phyloP scores from a whole-genome alignment of 2,113 vertebrate species.

The Brachyhypopomus gauderio region DNA sequence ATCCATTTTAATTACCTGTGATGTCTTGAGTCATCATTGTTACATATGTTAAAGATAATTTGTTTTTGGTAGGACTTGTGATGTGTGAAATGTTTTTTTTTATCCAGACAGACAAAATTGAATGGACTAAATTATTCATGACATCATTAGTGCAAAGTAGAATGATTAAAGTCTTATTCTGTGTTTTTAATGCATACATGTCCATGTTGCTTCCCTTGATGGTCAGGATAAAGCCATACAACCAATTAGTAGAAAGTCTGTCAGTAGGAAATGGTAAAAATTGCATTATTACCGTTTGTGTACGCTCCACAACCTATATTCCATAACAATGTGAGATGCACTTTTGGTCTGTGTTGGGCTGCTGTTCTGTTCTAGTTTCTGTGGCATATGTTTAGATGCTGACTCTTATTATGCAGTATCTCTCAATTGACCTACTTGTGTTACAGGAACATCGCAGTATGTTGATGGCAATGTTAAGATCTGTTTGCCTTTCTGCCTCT shows the following conservation, averaged over 20 bases:
- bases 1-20: background rate
- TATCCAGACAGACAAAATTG: background rate
- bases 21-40: background rate
- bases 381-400: background rate
- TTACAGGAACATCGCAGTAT: background rate
- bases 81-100: background rate
- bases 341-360: background rate
- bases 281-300: background rate
- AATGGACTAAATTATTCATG: background rate
- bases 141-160: background rate
- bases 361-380: background rate
- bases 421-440: background rate
- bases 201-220: too few relatives aligned
- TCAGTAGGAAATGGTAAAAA: too few relatives aligned
- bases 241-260: too few relatives aligned
- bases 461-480: background rate
- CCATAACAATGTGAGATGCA: background rate
- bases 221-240: too few relatives aligned
- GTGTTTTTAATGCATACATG: background rate
- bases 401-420: background rate
- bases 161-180: too few relatives aligned
- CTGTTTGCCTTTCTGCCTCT: background rate
- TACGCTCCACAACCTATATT: background rate
- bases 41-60: background rate
- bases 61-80: background rate